Percentiles rank a stretch among this genome's conserved stretches.
Conservation (phyloP, 1,140 invertebrate species). For the Chironomus striatipennis region DNA sequence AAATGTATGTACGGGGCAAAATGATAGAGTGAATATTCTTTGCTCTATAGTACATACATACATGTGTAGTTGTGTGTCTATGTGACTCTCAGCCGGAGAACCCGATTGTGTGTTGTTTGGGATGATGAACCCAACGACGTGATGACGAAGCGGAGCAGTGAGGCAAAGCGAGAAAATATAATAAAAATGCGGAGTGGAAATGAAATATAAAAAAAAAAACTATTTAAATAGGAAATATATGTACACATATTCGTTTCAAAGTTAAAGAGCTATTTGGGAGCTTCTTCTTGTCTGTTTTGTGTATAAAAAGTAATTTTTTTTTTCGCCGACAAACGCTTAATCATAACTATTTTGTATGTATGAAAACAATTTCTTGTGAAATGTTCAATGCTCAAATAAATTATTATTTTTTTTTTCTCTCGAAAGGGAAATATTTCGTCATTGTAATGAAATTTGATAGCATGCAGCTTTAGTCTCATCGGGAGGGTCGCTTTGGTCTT, state of each 20-base stretch:
- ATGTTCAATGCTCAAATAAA: background rate
- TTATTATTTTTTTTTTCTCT: too few species aligned
- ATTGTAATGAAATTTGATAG: background rate
- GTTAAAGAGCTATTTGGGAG: background rate
- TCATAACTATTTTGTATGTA: background rate
- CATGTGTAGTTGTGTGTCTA: background rate
- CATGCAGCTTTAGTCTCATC: background rate
- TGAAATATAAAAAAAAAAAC: constrained; percentile 3
- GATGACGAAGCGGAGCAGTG: constrained; percentile 15
- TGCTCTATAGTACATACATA: background rate
- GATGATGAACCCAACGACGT: constrained; percentile 22
- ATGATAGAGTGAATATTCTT: constrained; percentile 10
- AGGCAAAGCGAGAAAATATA: constrained; percentile 20
- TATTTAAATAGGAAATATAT: constrained; percentile 10
- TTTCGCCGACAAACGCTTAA: too few species aligned
- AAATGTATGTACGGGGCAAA: background rate
- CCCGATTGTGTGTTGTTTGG: constrained; percentile 21
- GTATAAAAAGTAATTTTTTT: too few species aligned
- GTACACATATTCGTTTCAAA: background rate
- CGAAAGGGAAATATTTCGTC: background rate
- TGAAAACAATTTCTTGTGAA: background rate
- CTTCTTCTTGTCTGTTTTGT: background rate
- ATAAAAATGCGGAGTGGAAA: constrained; percentile 16
- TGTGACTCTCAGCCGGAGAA: constrained; percentile 9
- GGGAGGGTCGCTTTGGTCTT: too few species aligned